Conservation (phyloP, 2,888 invertebrate species). For the Spatulosminthurus flaviceps region DNA sequence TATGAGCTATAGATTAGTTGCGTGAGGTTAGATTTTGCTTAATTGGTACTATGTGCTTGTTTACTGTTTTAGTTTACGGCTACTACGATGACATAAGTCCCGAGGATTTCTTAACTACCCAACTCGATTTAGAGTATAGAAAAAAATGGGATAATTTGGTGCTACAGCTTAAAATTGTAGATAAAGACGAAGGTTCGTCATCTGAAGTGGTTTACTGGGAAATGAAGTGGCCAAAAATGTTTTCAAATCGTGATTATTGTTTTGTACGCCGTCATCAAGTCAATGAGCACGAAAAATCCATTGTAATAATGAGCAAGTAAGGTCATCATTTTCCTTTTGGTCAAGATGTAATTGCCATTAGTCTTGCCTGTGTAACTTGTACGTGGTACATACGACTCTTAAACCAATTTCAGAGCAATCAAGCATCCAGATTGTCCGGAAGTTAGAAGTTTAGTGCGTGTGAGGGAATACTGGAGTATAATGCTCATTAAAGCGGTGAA, state of each 20-base stretch:
- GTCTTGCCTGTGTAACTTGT: background rate
- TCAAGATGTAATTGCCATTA: background rate
- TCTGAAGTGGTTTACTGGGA: constrained; percentile 88
- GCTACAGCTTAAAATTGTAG: constrained; percentile 76
- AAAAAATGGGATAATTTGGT: constrained; percentile 83
- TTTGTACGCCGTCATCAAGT: constrained; percentile 76
- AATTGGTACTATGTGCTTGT: background rate
- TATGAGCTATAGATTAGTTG: too few species aligned
- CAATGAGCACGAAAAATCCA: constrained; percentile 71
- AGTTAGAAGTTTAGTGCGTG: constrained; percentile 76
- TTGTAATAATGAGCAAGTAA: constrained; percentile 72
- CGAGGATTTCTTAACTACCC: constrained; percentile 81
- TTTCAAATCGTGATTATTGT: constrained; percentile 87
- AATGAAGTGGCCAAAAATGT: constrained; percentile 86
- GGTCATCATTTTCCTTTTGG: too few species aligned
- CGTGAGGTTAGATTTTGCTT: background rate
- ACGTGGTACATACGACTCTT: background rate
- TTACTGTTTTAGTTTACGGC: constrained; percentile 75
- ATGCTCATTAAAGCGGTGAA: constrained; percentile 82
- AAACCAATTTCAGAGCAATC: constrained; percentile 64
- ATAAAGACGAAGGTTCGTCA: constrained; percentile 72
- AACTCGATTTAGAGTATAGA: constrained; percentile 81
- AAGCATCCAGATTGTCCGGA: constrained; percentile 77
- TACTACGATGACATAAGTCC: constrained; percentile 81
- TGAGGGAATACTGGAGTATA: constrained; percentile 84